A percentile compares a stretch with the other conserved stretches of the same genome.
phyloP scores from a whole-genome alignment of 1,140 invertebrate species.

The Drosophila eugracilis region DNA sequence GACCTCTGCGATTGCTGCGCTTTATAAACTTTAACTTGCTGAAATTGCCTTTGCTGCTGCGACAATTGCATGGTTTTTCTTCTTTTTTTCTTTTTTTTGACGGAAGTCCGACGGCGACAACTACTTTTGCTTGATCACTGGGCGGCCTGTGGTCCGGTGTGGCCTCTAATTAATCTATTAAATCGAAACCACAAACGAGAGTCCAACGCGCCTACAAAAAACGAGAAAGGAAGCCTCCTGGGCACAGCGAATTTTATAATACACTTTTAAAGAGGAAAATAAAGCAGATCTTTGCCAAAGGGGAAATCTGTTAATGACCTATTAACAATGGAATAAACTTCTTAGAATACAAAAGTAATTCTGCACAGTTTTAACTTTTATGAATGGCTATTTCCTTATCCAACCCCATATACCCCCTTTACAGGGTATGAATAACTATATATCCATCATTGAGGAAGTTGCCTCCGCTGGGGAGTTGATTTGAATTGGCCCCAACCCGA shows the following conservation, averaged over 20 bases:
- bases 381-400: background rate
- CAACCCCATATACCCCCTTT: background rate
- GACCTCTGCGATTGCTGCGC: slow-evolving; percentile 22
- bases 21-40: slow-evolving; percentile 48
- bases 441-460: slow-evolving; percentile 74
- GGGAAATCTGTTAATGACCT: background rate
- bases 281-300: background rate
- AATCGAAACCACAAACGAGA: slow-evolving; percentile 68
- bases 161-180: slow-evolving; percentile 82
- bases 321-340: too few species aligned
- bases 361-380: too few species aligned
- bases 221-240: background rate
- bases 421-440: slow-evolving; percentile 20
- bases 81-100: slow-evolving; percentile 49
- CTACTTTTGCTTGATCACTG: slow-evolving; percentile 80
- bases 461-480: slow-evolving; percentile 37
- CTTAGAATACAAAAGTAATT: too few species aligned
- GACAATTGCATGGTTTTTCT: slow-evolving; percentile 17
- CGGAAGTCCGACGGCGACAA: slow-evolving; percentile 65
- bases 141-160: slow-evolving; percentile 55
- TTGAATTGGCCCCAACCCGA: slow-evolving; percentile 31
- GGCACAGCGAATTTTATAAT: background rate
- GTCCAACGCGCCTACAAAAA: slow-evolving; percentile 48
- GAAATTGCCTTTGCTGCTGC: slow-evolving; percentile 7
- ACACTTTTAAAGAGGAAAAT: background rate